phyloP scores from a whole-genome alignment of 1,140 invertebrate species.

The Cecropterus lyciades region DNA sequence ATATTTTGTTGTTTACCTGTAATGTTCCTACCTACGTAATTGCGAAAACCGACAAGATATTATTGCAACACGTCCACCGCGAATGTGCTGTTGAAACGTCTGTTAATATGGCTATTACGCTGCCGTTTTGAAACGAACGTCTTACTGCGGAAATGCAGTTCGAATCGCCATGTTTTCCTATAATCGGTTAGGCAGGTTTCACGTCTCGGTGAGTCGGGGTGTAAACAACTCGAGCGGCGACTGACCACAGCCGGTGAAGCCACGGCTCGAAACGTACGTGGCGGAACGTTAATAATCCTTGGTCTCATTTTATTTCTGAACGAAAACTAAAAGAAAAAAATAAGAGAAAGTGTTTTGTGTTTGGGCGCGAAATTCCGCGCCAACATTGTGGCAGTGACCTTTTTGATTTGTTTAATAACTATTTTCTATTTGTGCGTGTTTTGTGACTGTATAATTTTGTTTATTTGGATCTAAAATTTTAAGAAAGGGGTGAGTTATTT shows the following conservation, averaged over 20 bases:
- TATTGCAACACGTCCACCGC: conserved; percentile 60
- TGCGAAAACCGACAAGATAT: conserved; percentile 67
- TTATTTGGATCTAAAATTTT: conserved; percentile 38
- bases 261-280: conserved; percentile 68
- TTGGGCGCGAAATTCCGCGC: conserved; percentile 54
- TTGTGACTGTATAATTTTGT: conserved; percentile 52
- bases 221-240: conserved; percentile 62
- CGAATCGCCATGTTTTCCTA: conserved; percentile 51
- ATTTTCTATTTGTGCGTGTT: conserved; percentile 53
- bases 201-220: conserved; percentile 44
- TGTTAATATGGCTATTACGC: conserved; percentile 61
- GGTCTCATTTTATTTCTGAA: conserved; percentile 42
- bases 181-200: conserved; percentile 54
- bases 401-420: conserved; percentile 26
- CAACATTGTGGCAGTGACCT: conserved; percentile 64
- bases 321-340: conserved; percentile 41
- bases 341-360: conserved; percentile 52
- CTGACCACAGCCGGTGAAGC: conserved; percentile 66
- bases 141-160: conserved; percentile 68
- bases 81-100: conserved; percentile 41
- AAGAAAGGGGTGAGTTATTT: conserved; percentile 45
- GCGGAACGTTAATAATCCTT: conserved; percentile 48
- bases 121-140: conserved; percentile 63
- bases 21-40: conserved; percentile 48
- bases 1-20: conserved; percentile 30